Conservation (phyloP, 2,113 vertebrate species). For the Oreocharis arfaki region DNA sequence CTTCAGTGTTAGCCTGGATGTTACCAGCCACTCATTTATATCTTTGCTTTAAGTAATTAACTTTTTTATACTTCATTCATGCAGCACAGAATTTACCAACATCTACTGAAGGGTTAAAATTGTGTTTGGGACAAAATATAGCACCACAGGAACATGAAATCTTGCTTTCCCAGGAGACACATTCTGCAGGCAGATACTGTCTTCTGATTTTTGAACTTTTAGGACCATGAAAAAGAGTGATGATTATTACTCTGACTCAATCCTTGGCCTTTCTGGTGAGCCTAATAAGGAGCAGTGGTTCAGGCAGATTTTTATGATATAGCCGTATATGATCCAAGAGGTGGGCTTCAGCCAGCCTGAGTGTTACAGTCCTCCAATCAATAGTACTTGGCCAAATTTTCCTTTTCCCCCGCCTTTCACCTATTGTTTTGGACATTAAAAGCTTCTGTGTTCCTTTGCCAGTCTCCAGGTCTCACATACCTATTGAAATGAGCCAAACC, state of each 20-base stretch:
- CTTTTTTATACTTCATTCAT: neutral
- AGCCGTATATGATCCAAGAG: neutral
- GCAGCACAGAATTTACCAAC: neutral
- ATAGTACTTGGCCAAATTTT: neutral
- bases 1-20: neutral
- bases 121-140: neutral
- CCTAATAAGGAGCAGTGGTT: neutral
- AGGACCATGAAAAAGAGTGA: neutral
- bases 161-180: neutral
- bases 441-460: neutral
- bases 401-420: neutral
- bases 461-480: constrained; percentile 68
- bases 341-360: neutral
- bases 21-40: neutral
- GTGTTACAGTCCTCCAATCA: neutral
- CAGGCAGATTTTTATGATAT: neutral
- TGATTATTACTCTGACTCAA: neutral
- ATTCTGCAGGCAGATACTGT: neutral
- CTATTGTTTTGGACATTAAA: neutral
- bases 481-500: constrained; percentile 96
- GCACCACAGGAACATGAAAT: neutral
- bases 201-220: neutral
- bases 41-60: neutral
- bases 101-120: neutral
- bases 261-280: neutral